Evolutionary conservation across 2,888 invertebrate genomes (phyloP).

Genomic region (Amphipyra berbera): DNA sequence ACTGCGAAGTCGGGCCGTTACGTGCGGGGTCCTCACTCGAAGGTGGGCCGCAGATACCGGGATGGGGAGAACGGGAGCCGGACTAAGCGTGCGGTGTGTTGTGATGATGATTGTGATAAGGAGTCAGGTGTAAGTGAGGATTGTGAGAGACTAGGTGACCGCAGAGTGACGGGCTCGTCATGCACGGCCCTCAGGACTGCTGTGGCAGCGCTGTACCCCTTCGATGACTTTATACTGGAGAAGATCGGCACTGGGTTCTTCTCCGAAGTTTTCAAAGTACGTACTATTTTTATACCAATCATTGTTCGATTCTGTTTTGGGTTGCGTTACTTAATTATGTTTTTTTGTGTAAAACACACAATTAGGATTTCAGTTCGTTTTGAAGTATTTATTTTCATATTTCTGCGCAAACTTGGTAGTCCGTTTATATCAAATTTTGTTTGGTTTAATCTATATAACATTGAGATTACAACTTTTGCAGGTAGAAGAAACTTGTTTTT

Average conservation of each 20-base stretch:
- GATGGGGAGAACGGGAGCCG: conserved; percentile 73
- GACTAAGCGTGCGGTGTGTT: conserved; percentile 82
- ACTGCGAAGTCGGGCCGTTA: conserved; percentile 84
- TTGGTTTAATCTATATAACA: too few relatives aligned
- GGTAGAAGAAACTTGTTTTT: too few relatives aligned
- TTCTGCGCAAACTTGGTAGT: too few relatives aligned
- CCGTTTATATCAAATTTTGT: too few relatives aligned
- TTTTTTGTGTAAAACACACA: background rate
- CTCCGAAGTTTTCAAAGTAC: conserved; percentile 99
- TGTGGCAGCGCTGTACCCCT: conserved; percentile 96
- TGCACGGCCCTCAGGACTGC: conserved; percentile 97
- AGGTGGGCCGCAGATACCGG: conserved; percentile 77
- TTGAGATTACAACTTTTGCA: too few relatives aligned
- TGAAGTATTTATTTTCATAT: too few relatives aligned
- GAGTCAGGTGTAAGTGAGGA: conserved; percentile 87
- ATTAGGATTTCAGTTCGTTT: background rate
- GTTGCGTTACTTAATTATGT: background rate
- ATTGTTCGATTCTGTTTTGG: background rate
- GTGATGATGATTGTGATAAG: conserved; percentile 87
- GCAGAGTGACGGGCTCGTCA: conserved; percentile 90
- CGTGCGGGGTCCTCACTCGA: conserved; percentile 84
- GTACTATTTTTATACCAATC: conserved; percentile 59
- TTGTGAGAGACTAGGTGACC: conserved; percentile 84
- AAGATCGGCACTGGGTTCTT: conserved; percentile 99
- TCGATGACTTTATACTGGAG: conserved; percentile 98